Evolutionary conservation across 1,140 invertebrate genomes (phyloP).

Genomic region (Nebria ingens): DNA sequence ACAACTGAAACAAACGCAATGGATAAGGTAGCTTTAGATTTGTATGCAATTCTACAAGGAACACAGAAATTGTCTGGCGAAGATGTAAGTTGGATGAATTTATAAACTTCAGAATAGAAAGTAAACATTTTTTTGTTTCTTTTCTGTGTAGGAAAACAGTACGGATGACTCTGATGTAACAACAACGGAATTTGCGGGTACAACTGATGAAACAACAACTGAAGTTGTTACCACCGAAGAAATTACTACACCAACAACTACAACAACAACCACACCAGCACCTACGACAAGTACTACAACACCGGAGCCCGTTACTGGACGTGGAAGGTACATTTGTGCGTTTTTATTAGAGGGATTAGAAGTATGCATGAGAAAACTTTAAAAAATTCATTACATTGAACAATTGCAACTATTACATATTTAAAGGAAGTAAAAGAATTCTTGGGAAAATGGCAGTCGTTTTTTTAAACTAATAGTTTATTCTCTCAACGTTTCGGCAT

Average conservation of each 20-base stretch:
- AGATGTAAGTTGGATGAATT: constrained; percentile 15
- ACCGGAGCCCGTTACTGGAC: constrained; percentile 32
- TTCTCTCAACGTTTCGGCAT: too few relatives aligned
- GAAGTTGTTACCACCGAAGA: constrained; percentile 30
- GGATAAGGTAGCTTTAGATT: constrained; percentile 69
- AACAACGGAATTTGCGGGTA: constrained; percentile 26
- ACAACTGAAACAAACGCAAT: constrained; percentile 56
- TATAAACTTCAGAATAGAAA: not conserved
- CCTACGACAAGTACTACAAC: constrained; percentile 41
- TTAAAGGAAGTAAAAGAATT: too few relatives aligned
- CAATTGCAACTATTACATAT: too few relatives aligned
- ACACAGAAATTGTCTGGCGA: constrained; percentile 61
- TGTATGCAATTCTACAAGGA: constrained; percentile 66
- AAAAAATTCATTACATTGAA: too few relatives aligned
- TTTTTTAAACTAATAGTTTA: too few relatives aligned
- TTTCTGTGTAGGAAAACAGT: not conserved
- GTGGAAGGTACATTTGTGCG: constrained; percentile 38
- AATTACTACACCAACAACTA: constrained; percentile 39
- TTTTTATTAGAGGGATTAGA: too few relatives aligned
- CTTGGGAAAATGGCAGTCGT: too few relatives aligned
- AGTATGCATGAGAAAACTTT: too few relatives aligned
- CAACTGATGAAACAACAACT: constrained; percentile 32
- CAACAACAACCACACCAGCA: constrained; percentile 44
- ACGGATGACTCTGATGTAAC: constrained; percentile 14
- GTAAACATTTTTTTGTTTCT: not conserved